These are phyloP conservation scores for Drosophila albomicans DNA, from an alignment of 1,140 invertebrate species.

Conservation along the genomic window DNA sequence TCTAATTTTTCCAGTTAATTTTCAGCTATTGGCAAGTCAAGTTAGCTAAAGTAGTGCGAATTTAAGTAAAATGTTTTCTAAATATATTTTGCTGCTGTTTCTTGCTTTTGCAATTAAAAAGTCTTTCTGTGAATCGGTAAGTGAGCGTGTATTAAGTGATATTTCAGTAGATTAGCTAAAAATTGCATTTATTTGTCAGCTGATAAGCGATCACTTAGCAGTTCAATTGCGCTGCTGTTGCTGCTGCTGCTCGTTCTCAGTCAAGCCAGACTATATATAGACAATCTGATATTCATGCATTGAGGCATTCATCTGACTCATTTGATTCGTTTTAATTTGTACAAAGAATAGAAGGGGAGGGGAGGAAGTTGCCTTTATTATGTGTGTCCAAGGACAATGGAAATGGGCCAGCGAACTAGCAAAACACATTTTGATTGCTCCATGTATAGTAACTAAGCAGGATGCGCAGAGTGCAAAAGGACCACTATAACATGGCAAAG, in stretches of 20 bases:
- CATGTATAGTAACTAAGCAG: slow-evolving; percentile 26
- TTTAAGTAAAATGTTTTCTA: neutral
- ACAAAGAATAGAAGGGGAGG: neutral
- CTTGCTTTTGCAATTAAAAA: neutral
- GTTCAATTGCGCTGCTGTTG: neutral
- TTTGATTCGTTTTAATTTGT: slow-evolving; percentile 37
- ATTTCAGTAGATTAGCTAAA: neutral
- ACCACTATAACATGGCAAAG: no score
- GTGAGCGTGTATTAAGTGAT: neutral
- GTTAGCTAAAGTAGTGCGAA: neutral
- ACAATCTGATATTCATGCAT: slow-evolving; percentile 4
- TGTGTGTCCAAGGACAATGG: slow-evolving; percentile 27
- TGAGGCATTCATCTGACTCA: slow-evolving; percentile 29
- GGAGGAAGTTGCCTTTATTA: slow-evolving; percentile 5
- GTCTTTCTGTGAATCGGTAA: neutral
- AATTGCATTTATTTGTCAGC: neutral
- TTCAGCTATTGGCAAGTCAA: neutral
- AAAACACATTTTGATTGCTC: slow-evolving; percentile 50
- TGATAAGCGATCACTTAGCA: neutral
- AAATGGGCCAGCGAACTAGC: slow-evolving; percentile 43
- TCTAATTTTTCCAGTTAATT: neutral
- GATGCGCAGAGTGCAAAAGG: slow-evolving; percentile 15
- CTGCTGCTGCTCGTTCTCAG: neutral
- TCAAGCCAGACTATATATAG: neutral
- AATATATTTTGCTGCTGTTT: neutral